Evolutionary conservation across 2,113 vertebrate species (phyloP).

Genomic region (Rhadina sibilatrix): DNA sequence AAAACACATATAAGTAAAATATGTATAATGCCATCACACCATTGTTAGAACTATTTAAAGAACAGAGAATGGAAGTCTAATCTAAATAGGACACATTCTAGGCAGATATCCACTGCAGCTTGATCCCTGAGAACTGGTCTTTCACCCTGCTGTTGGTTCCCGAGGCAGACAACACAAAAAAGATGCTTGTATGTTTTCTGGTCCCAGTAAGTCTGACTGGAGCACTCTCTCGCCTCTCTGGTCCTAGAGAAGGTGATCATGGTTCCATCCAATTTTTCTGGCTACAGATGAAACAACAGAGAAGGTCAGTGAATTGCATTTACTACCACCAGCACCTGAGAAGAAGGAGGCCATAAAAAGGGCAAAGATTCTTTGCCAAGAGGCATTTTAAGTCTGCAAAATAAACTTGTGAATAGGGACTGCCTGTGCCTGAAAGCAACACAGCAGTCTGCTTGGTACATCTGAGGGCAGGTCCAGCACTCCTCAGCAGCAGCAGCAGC

Average conservation of each 20-base stretch:
- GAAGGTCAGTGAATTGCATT: neutral
- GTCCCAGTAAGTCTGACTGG: neutral
- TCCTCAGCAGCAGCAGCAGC: neutral
- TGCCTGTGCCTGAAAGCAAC: neutral
- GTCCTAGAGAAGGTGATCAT: neutral
- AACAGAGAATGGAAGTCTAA: neutral
- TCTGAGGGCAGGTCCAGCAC: neutral
- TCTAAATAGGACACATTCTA: fast-evolving
- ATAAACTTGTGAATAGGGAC: neutral
- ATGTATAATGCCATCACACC: neutral
- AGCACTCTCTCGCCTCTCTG: neutral
- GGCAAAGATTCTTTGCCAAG: neutral
- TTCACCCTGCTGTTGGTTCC: neutral
- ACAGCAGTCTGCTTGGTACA: fast-evolving
- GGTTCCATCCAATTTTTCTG: neutral
- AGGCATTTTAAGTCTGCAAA: neutral
- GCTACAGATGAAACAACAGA: neutral
- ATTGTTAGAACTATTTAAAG: neutral
- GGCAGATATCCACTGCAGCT: neutral
- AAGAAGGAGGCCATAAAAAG: neutral
- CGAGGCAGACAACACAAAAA: neutral
- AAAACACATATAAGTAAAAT: neutral
- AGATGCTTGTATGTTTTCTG: neutral
- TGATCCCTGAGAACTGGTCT: neutral
- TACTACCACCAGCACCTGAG: neutral